phyloP scores from a whole-genome alignment of 2,797 vertebrate genomes.

The Lophotriccus pileatus region DNA sequence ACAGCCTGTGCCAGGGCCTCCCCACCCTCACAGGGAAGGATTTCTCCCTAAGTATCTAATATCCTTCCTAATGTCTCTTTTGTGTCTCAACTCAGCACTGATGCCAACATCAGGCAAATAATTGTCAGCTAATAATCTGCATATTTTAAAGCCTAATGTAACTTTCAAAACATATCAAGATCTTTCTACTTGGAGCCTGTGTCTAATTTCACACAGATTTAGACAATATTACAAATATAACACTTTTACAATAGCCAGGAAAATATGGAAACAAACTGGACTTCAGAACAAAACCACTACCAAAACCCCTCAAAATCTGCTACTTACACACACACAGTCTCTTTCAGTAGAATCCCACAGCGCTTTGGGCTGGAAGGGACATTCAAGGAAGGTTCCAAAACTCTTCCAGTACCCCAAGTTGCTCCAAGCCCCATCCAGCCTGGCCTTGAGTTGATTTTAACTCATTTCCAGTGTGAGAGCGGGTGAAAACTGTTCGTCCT shows the following conservation, averaged over 20 bases:
- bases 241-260: neutral
- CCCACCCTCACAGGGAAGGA: neutral
- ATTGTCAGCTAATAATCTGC: neutral
- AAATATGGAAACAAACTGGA: neutral
- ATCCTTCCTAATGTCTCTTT: neutral
- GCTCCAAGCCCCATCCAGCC: neutral
- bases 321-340: too few relatives aligned
- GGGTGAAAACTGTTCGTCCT: neutral
- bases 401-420: neutral
- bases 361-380: neutral
- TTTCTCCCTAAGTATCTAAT: neutral
- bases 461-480: neutral
- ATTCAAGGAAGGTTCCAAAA: neutral
- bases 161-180: neutral
- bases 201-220: neutral
- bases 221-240: neutral
- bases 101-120: neutral
- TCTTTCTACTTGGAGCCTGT: neutral
- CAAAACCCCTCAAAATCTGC: neutral
- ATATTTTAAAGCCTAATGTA: neutral
- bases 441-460: neutral
- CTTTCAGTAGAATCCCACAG: too few relatives aligned
- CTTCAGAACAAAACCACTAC: neutral
- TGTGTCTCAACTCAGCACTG: neutral
- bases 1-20: too few relatives aligned